A percentile compares a stretch with the other conserved stretches of the same genome.
phyloP scores from a whole-genome alignment of 1,140 invertebrate species.

The Drosophila mojavensis region DNA sequence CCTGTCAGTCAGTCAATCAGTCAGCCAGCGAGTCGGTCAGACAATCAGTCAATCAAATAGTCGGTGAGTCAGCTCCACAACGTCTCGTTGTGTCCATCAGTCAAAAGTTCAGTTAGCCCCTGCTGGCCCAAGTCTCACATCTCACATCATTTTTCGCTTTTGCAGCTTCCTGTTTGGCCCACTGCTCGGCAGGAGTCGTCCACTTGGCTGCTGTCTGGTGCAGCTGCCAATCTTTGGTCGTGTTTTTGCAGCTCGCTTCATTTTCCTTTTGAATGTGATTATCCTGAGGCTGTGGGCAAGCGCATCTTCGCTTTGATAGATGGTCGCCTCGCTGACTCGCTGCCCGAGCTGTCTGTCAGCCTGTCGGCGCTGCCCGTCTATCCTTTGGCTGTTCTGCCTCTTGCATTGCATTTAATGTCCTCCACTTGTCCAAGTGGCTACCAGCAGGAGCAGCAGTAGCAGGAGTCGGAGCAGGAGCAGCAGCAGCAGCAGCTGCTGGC shows the following conservation, averaged over 20 bases:
- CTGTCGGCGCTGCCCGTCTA: neutral
- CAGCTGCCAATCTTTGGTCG: slow-evolving; percentile 52
- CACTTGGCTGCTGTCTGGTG: slow-evolving; percentile 5
- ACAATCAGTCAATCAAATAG: slow-evolving; percentile 16
- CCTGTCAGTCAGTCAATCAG: slow-evolving; percentile 25
- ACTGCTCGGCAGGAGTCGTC: too few species aligned
- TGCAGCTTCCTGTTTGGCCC: slow-evolving; percentile 59
- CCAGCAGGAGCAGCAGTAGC: slow-evolving; percentile 5
- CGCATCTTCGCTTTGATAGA: slow-evolving; percentile 77
- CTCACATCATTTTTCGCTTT: slow-evolving; percentile 15
- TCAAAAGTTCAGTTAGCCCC: slow-evolving; percentile 39
- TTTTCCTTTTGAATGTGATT: slow-evolving; percentile 81
- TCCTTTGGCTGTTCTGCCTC: slow-evolving; percentile 16
- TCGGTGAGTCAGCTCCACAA: neutral
- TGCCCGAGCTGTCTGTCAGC: neutral
- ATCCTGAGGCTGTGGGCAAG: slow-evolving; percentile 73
- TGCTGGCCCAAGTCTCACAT: neutral
- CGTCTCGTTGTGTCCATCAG: slow-evolving; percentile 29
- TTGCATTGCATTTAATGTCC: slow-evolving; percentile 77
- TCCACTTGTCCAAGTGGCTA: slow-evolving; percentile 65
- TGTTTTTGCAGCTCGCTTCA: slow-evolving; percentile 78
- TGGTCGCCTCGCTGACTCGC: slow-evolving; percentile 36
- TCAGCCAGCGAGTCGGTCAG: neutral
- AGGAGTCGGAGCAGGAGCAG: neutral
- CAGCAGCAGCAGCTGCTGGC: slow-evolving; percentile 14